Evolutionary conservation across 2,888 invertebrate genomes (phyloP), one percentile per base, ranked within the genome.

Genomic region (Andrena chrysosceles): DNA sequence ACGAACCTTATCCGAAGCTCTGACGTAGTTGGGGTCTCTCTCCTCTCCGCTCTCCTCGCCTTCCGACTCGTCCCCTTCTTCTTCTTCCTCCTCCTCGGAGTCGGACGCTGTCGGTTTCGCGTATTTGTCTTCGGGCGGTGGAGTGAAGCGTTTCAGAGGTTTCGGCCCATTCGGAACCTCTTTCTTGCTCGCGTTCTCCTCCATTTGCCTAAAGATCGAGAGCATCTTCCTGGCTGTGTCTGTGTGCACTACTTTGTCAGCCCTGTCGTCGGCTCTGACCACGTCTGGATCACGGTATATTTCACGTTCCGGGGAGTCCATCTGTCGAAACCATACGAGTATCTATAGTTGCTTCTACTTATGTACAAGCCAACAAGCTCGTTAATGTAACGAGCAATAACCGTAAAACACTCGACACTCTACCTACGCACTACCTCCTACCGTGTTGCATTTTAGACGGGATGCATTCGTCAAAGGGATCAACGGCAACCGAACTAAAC

Each of bases 111-210:
- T 95, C 4, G 94, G 92, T 89, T 95, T 94, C 23, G 93, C 95
- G 33, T 94, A 95, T 85, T 95, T 95, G 90, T 95, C 95, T 87
- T 97, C 97, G 20, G 97, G 97, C 0, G 98, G 98, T 1, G 98
- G 98, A 0, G 98, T 98, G 94, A 98, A 98, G 78, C 98, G 95
- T 93, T 98, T 98, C 82, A 98, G 94, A 0, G 98, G 98, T 92
- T 97, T 97, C 0, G 96, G 97, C 13, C 97, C 95, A 77, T 95
- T 95, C 13, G 95, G 95, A 20, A 96, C 93, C 20, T 95, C 95
- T 16, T 95, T 94, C 83, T 95, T 94, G 77, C 92, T 91, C 74
- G 95, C 95, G 86, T 96, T 95, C 90, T 97, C 96, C 94, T 98
- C 98, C 95, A 99, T 96, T 94, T 98, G 97, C 0, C 98, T 95